Evolutionary conservation across 2,113 vertebrate genomes (phyloP), one percentile per base, ranked within the genome.

Genomic region (Nettapus auritus): DNA sequence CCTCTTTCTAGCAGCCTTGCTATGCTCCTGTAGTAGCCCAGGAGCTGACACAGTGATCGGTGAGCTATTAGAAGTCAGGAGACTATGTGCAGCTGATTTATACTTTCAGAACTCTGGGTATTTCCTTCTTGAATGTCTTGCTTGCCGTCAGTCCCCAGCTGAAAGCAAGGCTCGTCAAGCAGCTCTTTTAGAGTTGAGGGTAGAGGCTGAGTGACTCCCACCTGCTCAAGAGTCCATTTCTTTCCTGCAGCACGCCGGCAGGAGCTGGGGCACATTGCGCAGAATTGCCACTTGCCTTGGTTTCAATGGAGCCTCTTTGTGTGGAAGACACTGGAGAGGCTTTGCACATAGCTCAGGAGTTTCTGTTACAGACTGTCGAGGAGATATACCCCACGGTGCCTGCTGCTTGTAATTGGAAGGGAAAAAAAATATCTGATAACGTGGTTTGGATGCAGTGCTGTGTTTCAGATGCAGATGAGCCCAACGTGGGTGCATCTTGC

Each of bases 271-370:
- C 4, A 0, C 56, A 23, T 52, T 71, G 18, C 44, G 76, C 76
- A 84, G 48, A 75, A 84, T 86, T 88, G 84, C 86, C 93, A 92
- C 28, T 88, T 96, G n/a, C 36, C 13, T 33, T 70, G 52, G 23
- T 36, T 38, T 78, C 78, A 90, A 84, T 40, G 36, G 82, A 77
- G 73, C 29, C 1, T 22, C 60, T 78, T 66, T 68, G 88, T 26
- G 34, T 53, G 57, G 90, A 64, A 92, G 80, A 52, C 64, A 36
- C 44, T 91, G 73, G 46, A 86, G 67, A 86, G 76, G 73, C 53
- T 94, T 86, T 2, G 1, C 25, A 6, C 48, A 31, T 63, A 73
- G 88, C 62, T 80, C 71, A 78, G 86, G 62, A 63, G 74, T 73
- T 95, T 79, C 77, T 64, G 18, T 62, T 76, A 34, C 44, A 90